Conservation (phyloP, 2,888 invertebrate species). For the Acholoe squamosa region DNA sequence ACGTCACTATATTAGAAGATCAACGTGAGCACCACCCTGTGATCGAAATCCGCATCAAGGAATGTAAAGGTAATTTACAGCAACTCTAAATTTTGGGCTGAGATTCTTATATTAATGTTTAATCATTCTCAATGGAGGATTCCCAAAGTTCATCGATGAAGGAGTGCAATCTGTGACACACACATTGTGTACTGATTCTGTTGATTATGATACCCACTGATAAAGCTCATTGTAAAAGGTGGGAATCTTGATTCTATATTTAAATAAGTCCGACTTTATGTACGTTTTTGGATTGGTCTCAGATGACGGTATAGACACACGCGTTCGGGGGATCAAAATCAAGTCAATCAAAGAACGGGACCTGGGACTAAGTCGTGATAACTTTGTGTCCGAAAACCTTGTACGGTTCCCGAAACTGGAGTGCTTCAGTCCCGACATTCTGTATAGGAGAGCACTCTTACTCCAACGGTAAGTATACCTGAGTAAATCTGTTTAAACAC, state of each 20-base stretch:
- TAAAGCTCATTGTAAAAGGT: too few relatives aligned
- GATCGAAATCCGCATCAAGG: slow-evolving; percentile 80
- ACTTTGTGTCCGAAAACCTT: slow-evolving; percentile 78
- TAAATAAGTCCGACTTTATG: too few relatives aligned
- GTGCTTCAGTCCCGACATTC: slow-evolving; percentile 74
- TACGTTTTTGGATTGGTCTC: slow-evolving; percentile 8
- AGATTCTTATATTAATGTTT: too few relatives aligned
- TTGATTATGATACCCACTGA: too few relatives aligned
- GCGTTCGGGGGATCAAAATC: slow-evolving; percentile 81
- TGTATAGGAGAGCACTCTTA: slow-evolving; percentile 78
- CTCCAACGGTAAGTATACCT: slow-evolving; percentile 77
- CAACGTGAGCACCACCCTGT: slow-evolving; percentile 79
- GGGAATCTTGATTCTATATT: too few relatives aligned
- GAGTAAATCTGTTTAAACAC: too few relatives aligned
- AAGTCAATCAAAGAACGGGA: slow-evolving; percentile 79
- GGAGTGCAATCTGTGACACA: too few relatives aligned
- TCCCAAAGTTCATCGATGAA: too few relatives aligned
- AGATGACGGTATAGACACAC: slow-evolving; percentile 82
- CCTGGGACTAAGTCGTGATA: slow-evolving; percentile 79
- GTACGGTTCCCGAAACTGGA: slow-evolving; percentile 80
- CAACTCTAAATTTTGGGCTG: too few relatives aligned
- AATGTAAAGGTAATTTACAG: slow-evolving; percentile 82
- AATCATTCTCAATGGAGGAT: too few relatives aligned
- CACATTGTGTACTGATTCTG: too few relatives aligned
- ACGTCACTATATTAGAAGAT: slow-evolving; percentile 77